Percentiles rank a stretch among this genome's conserved stretches.
Evolutionary conservation across 2,113 vertebrate genomes (phyloP).

Genomic region (Tautogolabrus adspersus): DNA sequence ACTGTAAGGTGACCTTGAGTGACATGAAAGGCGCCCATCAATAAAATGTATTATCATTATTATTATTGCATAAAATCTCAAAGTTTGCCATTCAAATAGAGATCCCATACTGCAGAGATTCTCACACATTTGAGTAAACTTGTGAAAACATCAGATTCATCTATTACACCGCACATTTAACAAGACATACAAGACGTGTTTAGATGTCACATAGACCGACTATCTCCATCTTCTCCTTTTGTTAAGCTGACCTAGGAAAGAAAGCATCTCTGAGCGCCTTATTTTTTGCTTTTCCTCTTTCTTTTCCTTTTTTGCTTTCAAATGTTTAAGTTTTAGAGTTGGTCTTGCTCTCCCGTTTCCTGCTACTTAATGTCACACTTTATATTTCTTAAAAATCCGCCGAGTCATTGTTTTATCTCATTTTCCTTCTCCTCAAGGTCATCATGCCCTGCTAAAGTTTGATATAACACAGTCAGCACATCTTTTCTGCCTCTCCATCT

Average conservation of each 20-base stretch:
- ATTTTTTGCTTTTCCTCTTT: not conserved
- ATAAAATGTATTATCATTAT: too few species aligned
- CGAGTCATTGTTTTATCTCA: slow-evolving; percentile 14
- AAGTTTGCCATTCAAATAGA: not conserved
- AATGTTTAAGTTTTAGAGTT: not conserved
- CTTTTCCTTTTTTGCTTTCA: not conserved
- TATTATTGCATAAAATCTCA: not conserved
- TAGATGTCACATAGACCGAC: not conserved
- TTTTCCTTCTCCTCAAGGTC: slow-evolving; percentile 28
- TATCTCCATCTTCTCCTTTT: not conserved
- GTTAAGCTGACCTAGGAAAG: slow-evolving; percentile 16
- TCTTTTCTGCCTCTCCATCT: not conserved
- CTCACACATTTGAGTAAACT: not conserved
- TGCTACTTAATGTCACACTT: not conserved
- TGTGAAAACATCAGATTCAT: not conserved
- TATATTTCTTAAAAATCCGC: slow-evolving; percentile 6
- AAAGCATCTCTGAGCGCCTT: not conserved
- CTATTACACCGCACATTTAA: not conserved
- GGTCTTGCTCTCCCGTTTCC: not conserved
- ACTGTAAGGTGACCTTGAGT: too few species aligned
- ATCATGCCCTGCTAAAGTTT: slow-evolving; percentile 24
- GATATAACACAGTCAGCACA: slow-evolving; percentile 13
- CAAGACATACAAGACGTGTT: not conserved
- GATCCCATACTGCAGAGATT: not conserved
- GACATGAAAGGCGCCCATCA: too few species aligned